phyloP scores from a whole-genome alignment of 92 coral and sea anemone species.

The Montipora capitata region DNA sequence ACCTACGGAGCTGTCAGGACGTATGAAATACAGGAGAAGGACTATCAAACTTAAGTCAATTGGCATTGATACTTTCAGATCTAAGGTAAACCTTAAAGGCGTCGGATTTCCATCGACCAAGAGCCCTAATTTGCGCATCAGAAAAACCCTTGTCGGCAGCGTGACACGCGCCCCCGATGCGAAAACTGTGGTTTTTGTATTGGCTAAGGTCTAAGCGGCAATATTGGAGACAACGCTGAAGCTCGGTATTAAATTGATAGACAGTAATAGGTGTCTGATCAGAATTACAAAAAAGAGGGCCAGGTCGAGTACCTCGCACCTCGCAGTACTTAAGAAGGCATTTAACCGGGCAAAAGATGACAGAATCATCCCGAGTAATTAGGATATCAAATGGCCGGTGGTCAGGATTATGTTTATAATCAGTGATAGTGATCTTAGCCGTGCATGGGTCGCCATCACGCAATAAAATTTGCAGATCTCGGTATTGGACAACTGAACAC shows the following conservation, averaged over 20 bases:
- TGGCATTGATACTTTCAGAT: neutral
- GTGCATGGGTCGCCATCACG: no score
- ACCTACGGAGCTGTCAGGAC: no score
- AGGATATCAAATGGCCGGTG: no score
- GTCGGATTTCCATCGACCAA: no score
- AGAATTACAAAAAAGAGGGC: neutral
- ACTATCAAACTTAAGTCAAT: neutral
- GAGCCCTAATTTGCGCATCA: no score
- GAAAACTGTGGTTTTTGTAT: neutral
- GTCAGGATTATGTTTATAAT: no score
- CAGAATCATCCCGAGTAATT: no score
- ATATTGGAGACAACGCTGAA: neutral
- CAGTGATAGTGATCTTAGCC: no score
- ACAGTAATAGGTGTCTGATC: neutral
- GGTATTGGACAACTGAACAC: neutral
- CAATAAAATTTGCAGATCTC: neutral
- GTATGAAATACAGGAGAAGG: neutral
- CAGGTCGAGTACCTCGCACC: neutral
- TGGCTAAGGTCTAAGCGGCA: neutral
- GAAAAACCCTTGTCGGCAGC: no score
- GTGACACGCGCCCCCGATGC: no score
- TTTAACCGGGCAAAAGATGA: no score
- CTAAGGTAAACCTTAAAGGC: no score
- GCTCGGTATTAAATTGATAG: neutral
- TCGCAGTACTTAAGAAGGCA: neutral